Conservation (phyloP, 2,888 invertebrate species). For the Craniophora ligustri region DNA sequence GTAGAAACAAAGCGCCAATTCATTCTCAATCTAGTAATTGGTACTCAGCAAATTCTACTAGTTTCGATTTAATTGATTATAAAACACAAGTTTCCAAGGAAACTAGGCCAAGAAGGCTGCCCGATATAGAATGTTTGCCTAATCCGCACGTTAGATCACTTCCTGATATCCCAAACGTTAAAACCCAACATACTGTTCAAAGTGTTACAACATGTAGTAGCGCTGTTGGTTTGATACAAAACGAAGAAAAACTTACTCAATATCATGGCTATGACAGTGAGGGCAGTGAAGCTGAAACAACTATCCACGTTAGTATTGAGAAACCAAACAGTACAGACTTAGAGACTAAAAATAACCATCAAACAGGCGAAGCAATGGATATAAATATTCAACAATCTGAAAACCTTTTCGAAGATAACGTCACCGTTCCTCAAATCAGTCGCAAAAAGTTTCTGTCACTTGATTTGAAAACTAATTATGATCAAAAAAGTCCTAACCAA, state of each 20-base stretch:
- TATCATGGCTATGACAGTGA: slow-evolving; percentile 88
- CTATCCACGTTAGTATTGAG: slow-evolving; percentile 82
- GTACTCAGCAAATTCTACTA: slow-evolving; percentile 15
- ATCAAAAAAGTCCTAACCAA: slow-evolving; percentile 50
- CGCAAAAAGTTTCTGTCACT: slow-evolving; percentile 73
- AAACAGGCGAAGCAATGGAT: slow-evolving; percentile 33
- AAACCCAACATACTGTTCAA: slow-evolving; percentile 3
- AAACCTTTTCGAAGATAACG: slow-evolving; percentile 14
- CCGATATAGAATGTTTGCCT: slow-evolving; percentile 56
- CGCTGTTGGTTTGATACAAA: slow-evolving; percentile 31
- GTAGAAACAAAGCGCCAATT: slow-evolving; percentile 34
- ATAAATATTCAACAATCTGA: slow-evolving; percentile 26
- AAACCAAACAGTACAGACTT: slow-evolving; percentile 64
- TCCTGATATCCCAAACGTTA: slow-evolving; percentile 56
- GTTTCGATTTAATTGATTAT: slow-evolving; percentile 46
- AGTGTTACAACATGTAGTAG: slow-evolving; percentile 6
- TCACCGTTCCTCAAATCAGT: slow-evolving; percentile 41
- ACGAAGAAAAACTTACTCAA: slow-evolving; percentile 59
- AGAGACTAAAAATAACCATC: slow-evolving; percentile 43
- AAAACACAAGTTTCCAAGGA: slow-evolving; percentile 38
- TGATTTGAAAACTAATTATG: slow-evolving; percentile 71
- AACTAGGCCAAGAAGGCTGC: slow-evolving; percentile 56
- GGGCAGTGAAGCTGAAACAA: slow-evolving; percentile 85
- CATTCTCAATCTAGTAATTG: slow-evolving; percentile 22
- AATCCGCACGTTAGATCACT: slow-evolving; percentile 53